These are phyloP conservation scores for Copsychus sechellarum DNA, from an alignment of 2,113 vertebrate genomes.

Conservation along the genomic window DNA sequence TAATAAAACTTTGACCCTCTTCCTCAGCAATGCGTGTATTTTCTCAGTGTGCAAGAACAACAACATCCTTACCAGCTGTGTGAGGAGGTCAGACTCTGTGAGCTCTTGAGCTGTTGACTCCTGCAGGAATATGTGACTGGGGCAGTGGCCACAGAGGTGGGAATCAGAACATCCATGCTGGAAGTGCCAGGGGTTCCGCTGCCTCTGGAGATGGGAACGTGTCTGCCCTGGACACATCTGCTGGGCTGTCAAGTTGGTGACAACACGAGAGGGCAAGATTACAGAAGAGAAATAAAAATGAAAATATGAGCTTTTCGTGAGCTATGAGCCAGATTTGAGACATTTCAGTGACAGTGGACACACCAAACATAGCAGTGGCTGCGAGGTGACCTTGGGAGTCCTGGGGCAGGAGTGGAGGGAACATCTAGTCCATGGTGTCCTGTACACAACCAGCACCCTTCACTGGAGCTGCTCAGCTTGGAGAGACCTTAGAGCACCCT, in stretches of 20 bases:
- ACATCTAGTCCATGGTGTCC: background rate
- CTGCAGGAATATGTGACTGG: rapidly evolving
- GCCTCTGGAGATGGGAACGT: rapidly evolving
- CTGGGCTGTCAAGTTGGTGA: background rate
- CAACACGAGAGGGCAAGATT: background rate
- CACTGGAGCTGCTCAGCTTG: background rate
- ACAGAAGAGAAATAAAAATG: background rate
- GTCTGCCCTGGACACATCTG: background rate
- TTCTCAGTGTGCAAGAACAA: background rate
- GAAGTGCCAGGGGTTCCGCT: rapidly evolving
- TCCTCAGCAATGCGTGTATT: background rate
- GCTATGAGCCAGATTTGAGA: background rate
- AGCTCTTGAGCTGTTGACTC: background rate
- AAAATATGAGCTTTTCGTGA: background rate
- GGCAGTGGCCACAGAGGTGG: rapidly evolving
- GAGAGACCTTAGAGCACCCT: background rate
- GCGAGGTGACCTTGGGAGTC: rapidly evolving
- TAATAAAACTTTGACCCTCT: background rate
- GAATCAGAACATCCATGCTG: rapidly evolving
- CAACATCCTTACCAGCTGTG: too few relatives aligned
- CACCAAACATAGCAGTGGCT: background rate
- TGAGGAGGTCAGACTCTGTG: background rate
- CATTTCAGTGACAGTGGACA: background rate
- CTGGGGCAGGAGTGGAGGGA: background rate
- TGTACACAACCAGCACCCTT: too few relatives aligned